These are phyloP conservation scores for Merluccius polli DNA, from an alignment of 2,797 vertebrate genomes.

Conservation along the genomic window DNA sequence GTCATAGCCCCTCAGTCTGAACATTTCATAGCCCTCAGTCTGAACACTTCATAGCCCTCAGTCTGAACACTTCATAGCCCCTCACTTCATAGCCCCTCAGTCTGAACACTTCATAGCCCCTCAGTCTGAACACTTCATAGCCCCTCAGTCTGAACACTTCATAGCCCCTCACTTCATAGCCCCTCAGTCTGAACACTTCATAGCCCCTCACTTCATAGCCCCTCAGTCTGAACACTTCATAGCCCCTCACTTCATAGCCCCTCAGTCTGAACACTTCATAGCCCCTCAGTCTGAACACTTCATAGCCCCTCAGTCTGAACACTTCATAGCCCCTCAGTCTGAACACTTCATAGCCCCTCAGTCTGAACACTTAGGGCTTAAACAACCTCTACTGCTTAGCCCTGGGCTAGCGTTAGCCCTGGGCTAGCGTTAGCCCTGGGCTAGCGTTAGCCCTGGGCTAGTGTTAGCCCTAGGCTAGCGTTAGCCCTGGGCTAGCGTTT, in stretches of 20 bases:
- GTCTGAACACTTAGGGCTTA: neutral
- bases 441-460: neutral
- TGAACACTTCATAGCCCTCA: conserved; percentile 52
- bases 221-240: neutral
- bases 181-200: neutral
- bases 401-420: neutral
- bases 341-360: neutral
- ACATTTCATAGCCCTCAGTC: conserved; percentile 52
- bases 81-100: no score
- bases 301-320: neutral
- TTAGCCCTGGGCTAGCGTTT: neutral
- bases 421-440: neutral
- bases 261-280: neutral
- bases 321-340: neutral
- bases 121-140: neutral
- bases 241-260: no score
- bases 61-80: no score
- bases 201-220: no score
- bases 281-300: neutral
- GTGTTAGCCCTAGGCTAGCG: neutral
- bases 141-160: neutral
- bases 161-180: no score
- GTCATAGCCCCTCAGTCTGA: neutral
- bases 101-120: neutral
- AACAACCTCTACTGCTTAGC: neutral